These are phyloP conservation scores for Acrocephalus arundinaceus DNA, from an alignment of 2,113 vertebrate genomes.

Conservation along the genomic window DNA sequence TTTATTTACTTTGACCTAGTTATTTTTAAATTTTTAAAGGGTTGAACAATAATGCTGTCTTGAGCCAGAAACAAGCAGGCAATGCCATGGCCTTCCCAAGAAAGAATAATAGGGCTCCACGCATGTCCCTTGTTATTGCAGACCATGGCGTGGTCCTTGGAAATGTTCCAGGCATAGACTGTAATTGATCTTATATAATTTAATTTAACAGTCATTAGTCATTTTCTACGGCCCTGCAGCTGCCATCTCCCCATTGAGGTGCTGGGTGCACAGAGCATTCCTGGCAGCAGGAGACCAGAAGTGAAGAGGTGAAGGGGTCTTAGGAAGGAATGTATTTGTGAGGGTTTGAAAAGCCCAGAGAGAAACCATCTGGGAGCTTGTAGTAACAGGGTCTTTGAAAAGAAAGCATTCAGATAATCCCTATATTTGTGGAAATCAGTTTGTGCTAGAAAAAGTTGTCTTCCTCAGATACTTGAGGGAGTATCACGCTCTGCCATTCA, in stretches of 20 bases:
- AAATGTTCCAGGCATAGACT: conserved; percentile 11
- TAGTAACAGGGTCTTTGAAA: not conserved
- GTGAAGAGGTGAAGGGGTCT: not conserved
- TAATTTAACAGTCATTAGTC: conserved; percentile 35
- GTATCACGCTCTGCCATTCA: not conserved
- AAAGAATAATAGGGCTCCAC: not conserved
- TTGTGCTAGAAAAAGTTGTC: not conserved
- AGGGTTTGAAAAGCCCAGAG: not conserved
- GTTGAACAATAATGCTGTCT: conserved; percentile 14
- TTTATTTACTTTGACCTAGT: conserved; percentile 46
- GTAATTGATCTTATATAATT: conserved; percentile 6
- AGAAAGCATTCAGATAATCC: not conserved
- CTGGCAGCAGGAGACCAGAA: not conserved
- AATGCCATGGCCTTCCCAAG: not conserved
- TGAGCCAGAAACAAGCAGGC: conserved; percentile 13
- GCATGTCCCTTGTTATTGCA: not conserved
- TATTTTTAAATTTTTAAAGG: not conserved
- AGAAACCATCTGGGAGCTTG: not conserved
- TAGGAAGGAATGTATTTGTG: not conserved
- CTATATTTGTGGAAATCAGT: not conserved
- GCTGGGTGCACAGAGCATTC: not conserved
- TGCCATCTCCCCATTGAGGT: not conserved
- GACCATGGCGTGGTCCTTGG: not conserved
- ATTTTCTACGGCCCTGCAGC: not conserved
- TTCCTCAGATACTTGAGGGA: not conserved